Base-by-base conservation (phyloP, 2,888 invertebrate genomes). In the Physocephala rufipes region DNA sequence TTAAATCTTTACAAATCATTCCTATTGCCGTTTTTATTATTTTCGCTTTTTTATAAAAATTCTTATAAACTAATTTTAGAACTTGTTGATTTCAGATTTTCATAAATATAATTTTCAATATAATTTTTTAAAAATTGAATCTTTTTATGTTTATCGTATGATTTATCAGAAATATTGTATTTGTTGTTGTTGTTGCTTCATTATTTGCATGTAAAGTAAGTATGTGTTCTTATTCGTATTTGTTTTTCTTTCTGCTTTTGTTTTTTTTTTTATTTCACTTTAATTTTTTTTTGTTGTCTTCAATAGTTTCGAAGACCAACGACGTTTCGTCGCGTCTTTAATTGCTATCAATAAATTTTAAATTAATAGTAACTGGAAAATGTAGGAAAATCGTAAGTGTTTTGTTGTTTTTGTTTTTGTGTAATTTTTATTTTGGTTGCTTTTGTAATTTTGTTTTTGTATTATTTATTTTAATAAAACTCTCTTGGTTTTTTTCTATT, bases 401-500 rank as follows among this genome's bases (percentile, higher is more conserved):
- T 63, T 63, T 4, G 5, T 36, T 36, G 4, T 4, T 36, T 71
- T 70, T 66, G 74, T 77, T 70, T 74, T n/a, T n/a, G n/a, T n/a
- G n/a, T n/a, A n/a, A n/a, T n/a, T n/a, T n/a, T n/a, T n/a, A n/a
- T n/a, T n/a, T n/a, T n/a, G n/a, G 72, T 68, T 75, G 75, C 73
- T 70, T 58, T 45, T 74, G 71, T 51, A 47, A 74, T 75, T 81
- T 80, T 80, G 80, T 76, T 77, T 75, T 81, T 82, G 80, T 79
- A 80, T 81, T 82, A 81, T 79, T 79, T 81, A 55, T 71, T 63
- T 68, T 55, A 53, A 68, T 55, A 68, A 64, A 63, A n/a, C n/a
- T n/a, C n/a, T n/a, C n/a, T n/a, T n/a, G n/a, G 26, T 24, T 58
- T 24, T 28, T 58, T 71, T 67, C 63, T 67, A 51, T 67, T 64